Evolutionary conservation across 2,888 invertebrate species (phyloP), one percentile per base, ranked within the genome.

Genomic region (Chelonus formosanus): DNA sequence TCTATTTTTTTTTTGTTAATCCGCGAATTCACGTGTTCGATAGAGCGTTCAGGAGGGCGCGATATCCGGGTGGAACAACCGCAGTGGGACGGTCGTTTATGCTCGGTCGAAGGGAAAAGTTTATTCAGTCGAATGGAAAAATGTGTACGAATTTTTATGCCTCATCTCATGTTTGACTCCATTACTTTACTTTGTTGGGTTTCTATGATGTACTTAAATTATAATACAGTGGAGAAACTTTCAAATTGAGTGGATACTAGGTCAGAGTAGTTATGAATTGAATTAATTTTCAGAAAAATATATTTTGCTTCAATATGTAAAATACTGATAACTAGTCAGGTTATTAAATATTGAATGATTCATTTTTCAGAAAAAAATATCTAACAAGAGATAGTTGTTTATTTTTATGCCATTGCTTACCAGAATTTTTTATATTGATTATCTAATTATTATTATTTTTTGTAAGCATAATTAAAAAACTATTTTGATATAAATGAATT

Each of bases 11-110:
- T 45, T 40, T 57, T 45, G 48, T 32, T 35, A 50, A 45, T 34
- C 53, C 32, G n/a, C 35, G n/a, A 34, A 40, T 61, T 64, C 64
- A 61, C 43, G 48, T 61, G 60, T 31, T 43, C 53, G 54, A 66
- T 60, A 53, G 70, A 44, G 53, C 10, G 20, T 35, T 5, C 47
- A 47, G 52, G 43, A 40, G 20, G 50, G 57, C 8, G 34, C 40
- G 57, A 61, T 59, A 35, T 52, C 54, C 57, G 52, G 20, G 61
- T 50, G 62, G 6, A 58, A 67, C 35, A 48, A 60, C 40, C 36
- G 40, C 40, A 50, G 63, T 60, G 54, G 43, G 53, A 6, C 40
- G 48, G 20, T 43, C 32, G 47, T 48, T 36, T 50, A 32, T 53
- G 53, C 32, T 44, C 35, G 10, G 10, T 10, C 35, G 60, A 56